Conservation (phyloP, 2,113 vertebrate genomes). For the Grantiella picta region DNA sequence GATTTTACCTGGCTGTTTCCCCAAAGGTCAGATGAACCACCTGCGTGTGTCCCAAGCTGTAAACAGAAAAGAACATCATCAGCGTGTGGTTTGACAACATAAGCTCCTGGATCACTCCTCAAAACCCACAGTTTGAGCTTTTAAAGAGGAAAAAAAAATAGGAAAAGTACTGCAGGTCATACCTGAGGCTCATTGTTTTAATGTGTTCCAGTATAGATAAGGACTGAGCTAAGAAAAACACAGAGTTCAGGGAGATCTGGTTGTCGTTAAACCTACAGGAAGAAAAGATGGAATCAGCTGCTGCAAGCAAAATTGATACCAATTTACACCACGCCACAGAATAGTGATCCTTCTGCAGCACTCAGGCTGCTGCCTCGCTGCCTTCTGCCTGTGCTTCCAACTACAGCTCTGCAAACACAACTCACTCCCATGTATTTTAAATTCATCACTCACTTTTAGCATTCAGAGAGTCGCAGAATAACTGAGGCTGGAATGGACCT, state of each 20-base stretch:
- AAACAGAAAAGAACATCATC: constrained; percentile 13
- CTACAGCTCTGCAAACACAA: not conserved
- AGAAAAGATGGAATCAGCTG: not conserved
- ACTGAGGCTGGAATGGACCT: not conserved
- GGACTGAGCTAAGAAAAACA: constrained; percentile 65
- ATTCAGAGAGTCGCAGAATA: not conserved
- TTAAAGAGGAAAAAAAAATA: not conserved
- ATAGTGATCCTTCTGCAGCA: not conserved
- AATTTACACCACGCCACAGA: accelerated
- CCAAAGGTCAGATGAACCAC: constrained; percentile 42
- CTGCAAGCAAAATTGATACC: not conserved
- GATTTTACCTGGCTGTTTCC: constrained; percentile 26
- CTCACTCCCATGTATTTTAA: not conserved
- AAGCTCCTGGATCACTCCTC: not conserved
- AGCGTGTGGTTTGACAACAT: not conserved
- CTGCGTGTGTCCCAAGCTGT: constrained; percentile 60
- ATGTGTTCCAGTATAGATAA: constrained; percentile 59
- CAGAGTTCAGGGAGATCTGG: constrained; percentile 62
- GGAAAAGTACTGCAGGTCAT: not conserved
- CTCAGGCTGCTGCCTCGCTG: not conserved
- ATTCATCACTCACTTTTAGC: not conserved
- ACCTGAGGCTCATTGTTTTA: constrained; percentile 76
- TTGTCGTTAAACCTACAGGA: constrained; percentile 78
- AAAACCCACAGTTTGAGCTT: not conserved
- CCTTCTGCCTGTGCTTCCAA: not conserved